Percentiles rank a stretch among this genome's conserved stretches.
Evolutionary conservation across 2,888 invertebrate species (phyloP).

Genomic region (Cerceris ruficornis): DNA sequence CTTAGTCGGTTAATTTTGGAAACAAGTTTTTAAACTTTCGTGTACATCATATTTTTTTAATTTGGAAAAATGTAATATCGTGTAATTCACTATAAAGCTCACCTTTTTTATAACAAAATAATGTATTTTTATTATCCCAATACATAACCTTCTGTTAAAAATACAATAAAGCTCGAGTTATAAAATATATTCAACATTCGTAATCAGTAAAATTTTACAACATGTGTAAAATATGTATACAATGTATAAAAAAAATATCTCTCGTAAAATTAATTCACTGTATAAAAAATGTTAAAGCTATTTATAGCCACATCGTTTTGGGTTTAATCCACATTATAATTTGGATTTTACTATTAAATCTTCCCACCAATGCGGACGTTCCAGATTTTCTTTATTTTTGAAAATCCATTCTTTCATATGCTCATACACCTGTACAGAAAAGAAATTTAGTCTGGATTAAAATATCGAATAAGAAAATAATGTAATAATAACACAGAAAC

Average conservation of each 20-base stretch:
- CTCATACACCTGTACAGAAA: constrained; percentile 86
- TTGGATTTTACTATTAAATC: constrained; percentile 83
- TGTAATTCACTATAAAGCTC: neutral
- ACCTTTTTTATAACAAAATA: constrained; percentile 1
- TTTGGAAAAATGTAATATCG: too few species aligned
- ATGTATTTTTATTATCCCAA: constrained; percentile 8
- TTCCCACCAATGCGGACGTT: constrained; percentile 90
- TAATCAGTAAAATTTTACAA: constrained; percentile 19
- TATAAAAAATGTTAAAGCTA: neutral
- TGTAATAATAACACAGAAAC: too few species aligned
- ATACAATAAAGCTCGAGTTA: constrained; percentile 8
- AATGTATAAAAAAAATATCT: too few species aligned
- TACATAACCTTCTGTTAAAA: neutral
- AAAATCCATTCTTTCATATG: constrained; percentile 87
- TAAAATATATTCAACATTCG: constrained; percentile 33
- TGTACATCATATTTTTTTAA: too few species aligned
- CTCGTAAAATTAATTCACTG: too few species aligned
- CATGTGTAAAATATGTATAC: neutral
- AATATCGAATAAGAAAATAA: neutral
- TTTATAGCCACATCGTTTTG: constrained; percentile 8
- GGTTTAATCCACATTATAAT: constrained; percentile 30
- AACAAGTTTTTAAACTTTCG: too few species aligned
- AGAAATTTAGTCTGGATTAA: constrained; percentile 27
- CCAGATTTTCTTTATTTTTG: constrained; percentile 86
- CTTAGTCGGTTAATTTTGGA: too few species aligned